Conservation (phyloP, 2,113 vertebrate species). For the Lates calcarifer region DNA sequence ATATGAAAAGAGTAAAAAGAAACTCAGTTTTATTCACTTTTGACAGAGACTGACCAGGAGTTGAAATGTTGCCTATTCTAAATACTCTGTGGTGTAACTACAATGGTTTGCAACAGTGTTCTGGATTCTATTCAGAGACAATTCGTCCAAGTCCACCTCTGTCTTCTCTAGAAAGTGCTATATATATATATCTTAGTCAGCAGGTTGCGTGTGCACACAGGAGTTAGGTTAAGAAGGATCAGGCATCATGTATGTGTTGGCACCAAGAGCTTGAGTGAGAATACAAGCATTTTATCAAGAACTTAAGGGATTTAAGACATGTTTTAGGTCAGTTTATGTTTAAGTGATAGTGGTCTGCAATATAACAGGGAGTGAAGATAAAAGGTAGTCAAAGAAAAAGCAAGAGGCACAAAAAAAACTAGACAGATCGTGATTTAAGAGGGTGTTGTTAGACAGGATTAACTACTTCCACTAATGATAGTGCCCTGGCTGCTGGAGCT, state of each 20-base stretch:
- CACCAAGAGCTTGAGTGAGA: background rate
- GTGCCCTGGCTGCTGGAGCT: constrained; percentile 18
- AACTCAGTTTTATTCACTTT: constrained; percentile 3
- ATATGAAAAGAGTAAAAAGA: constrained; percentile 4
- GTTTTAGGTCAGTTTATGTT: background rate
- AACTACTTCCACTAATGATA: constrained; percentile 52
- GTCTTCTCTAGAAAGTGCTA: constrained; percentile 22
- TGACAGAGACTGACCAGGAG: background rate
- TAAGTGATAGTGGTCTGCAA: background rate
- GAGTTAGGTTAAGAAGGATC: background rate
- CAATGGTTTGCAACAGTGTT: constrained; percentile 23
- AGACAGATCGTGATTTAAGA: constrained; percentile 40
- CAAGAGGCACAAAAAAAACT: constrained; percentile 12
- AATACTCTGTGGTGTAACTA: constrained; percentile 3
- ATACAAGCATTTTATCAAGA: constrained; percentile 16
- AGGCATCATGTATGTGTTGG: background rate
- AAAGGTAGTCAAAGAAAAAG: constrained; percentile 20
- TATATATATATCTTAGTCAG: constrained; percentile 6
- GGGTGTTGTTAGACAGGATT: constrained; percentile 37
- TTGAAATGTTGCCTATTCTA: background rate
- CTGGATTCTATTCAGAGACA: constrained; percentile 59
- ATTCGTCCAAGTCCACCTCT: background rate
- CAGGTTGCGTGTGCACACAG: background rate
- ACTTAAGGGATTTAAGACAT: background rate
- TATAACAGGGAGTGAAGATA: background rate